Evolutionary conservation across 2,888 invertebrate genomes (phyloP).

Genomic region (Ophion ellenae): DNA sequence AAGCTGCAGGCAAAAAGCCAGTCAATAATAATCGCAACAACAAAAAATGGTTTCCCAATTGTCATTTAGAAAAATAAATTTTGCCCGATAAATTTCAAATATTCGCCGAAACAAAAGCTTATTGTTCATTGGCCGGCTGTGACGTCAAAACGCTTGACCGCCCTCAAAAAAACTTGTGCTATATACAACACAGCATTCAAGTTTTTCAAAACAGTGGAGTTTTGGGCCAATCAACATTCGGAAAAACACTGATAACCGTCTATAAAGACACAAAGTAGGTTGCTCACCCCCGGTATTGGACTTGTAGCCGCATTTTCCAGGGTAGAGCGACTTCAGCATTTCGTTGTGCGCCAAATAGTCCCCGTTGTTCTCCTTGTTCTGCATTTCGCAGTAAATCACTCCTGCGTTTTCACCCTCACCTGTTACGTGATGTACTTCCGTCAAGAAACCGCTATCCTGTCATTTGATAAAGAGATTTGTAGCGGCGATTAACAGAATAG

Average conservation of each 20-base stretch:
- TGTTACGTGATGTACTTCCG: constrained; percentile 96
- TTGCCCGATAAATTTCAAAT: too few relatives aligned
- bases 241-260: not conserved
- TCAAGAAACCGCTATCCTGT: constrained; percentile 92
- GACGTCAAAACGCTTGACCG: too few relatives aligned
- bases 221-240: not conserved
- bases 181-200: too few relatives aligned
- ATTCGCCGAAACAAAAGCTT: too few relatives aligned
- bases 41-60: not conserved
- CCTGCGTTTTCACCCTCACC: constrained; percentile 95
- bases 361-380: constrained; percentile 92
- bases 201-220: not conserved
- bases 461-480: not conserved
- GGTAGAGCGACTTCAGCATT: constrained; percentile 90
- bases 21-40: not conserved
- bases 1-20: too few relatives aligned
- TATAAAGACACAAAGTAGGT: not conserved
- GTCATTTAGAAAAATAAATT: too few relatives aligned
- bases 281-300: constrained; percentile 91
- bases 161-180: too few relatives aligned
- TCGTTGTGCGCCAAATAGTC: constrained; percentile 89
- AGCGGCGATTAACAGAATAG: not conserved
- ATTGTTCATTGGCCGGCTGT: too few relatives aligned
- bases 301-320: constrained; percentile 92
- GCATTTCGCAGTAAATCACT: constrained; percentile 98